Percentiles rank a stretch among this genome's conserved stretches.
phyloP scores from a whole-genome alignment of 2,113 vertebrate genomes.

The Pelvicachromis taeniatus region DNA sequence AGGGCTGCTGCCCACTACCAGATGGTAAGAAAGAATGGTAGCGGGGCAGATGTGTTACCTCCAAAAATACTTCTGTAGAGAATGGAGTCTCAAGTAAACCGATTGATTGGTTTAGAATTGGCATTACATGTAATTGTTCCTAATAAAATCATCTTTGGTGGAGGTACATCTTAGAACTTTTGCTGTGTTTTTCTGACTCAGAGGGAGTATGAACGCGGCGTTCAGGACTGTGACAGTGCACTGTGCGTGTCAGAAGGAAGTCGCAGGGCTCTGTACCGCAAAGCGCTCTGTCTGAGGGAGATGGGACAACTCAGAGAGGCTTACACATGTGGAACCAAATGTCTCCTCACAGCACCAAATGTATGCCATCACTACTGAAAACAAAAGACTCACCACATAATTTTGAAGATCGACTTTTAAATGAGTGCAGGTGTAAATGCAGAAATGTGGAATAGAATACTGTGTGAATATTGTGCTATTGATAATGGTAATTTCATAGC shows the following conservation, averaged over 20 bases:
- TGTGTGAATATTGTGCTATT: background rate
- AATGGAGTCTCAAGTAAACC: background rate
- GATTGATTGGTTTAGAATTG: background rate
- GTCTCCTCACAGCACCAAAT: slow-evolving; percentile 88
- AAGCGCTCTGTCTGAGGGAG: slow-evolving; percentile 86
- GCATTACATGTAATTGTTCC: background rate
- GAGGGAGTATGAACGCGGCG: slow-evolving; percentile 85
- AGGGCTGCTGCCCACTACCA: slow-evolving; percentile 88
- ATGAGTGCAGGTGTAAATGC: background rate
- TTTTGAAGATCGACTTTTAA: background rate
- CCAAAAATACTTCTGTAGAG: background rate
- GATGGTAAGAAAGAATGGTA: slow-evolving; percentile 75
- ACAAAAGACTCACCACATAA: background rate
- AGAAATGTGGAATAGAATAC: fast-evolving
- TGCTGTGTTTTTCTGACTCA: slow-evolving; percentile 36
- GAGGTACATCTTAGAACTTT: background rate
- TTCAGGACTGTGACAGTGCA: slow-evolving; percentile 92
- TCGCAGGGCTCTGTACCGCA: slow-evolving; percentile 89
- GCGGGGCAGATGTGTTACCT: background rate
- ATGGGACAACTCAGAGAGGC: slow-evolving; percentile 90
- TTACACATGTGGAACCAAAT: slow-evolving; percentile 91
- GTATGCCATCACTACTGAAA: slow-evolving; percentile 67
- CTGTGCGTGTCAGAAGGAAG: slow-evolving; percentile 85
- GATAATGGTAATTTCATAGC: fast-evolving
- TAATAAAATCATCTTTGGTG: background rate